phyloP scores from a whole-genome alignment of 1,140 invertebrate genomes.

The Magallana gigas region DNA sequence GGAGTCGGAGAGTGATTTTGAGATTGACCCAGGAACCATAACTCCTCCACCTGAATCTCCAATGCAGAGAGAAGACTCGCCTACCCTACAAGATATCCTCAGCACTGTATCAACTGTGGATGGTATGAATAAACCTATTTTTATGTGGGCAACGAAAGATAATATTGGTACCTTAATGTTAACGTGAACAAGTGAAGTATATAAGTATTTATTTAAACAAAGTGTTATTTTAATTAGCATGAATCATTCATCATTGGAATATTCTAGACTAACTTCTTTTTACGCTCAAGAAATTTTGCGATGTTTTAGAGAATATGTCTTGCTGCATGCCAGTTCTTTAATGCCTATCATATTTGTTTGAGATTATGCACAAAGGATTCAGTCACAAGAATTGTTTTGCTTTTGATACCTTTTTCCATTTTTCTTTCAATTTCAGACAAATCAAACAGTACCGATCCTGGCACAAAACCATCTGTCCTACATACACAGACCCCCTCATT shows the following conservation, averaged over 20 bases:
- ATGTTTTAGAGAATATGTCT: too few relatives aligned
- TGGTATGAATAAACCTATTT: background rate
- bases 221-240: too few relatives aligned
- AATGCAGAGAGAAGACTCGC: slow-evolving; percentile 54
- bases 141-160: background rate
- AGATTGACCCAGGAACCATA: slow-evolving; percentile 74
- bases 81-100: slow-evolving; percentile 67
- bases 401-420: too few relatives aligned
- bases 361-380: too few relatives aligned
- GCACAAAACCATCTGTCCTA: background rate
- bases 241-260: too few relatives aligned
- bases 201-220: too few relatives aligned
- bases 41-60: slow-evolving; percentile 61
- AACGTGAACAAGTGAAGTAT: background rate
- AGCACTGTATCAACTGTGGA: slow-evolving; percentile 48
- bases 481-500: background rate
- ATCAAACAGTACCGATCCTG: background rate
- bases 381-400: too few relatives aligned
- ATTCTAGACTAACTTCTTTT: too few relatives aligned
- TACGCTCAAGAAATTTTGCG: too few relatives aligned
- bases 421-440: background rate
- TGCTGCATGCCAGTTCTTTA: too few relatives aligned
- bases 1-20: slow-evolving; percentile 73
- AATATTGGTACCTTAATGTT: too few relatives aligned
- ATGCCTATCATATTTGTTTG: too few relatives aligned